phyloP scores from a whole-genome alignment of 2,888 invertebrate genomes.

The Cheilosia vernalis region DNA sequence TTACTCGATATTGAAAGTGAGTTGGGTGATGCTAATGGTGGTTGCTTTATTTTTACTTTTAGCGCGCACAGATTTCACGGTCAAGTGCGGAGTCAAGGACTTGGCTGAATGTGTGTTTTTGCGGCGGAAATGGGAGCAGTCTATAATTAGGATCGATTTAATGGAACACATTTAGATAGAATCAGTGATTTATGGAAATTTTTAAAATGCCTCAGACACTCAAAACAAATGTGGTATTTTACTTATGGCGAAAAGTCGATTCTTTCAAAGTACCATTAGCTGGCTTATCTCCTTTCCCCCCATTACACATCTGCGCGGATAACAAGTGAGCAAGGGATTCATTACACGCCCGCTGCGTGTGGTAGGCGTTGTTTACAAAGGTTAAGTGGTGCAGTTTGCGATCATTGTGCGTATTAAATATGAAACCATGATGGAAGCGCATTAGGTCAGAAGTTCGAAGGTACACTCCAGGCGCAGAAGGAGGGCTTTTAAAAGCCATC shows the following conservation, averaged over 20 bases:
- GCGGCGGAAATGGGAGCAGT: conserved; percentile 5
- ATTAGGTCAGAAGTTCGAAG: too few species aligned
- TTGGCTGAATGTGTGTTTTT: background rate
- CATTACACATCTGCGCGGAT: background rate
- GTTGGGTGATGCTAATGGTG: conserved; percentile 2
- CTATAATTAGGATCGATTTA: conserved; percentile 12
- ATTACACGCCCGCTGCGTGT: too few species aligned
- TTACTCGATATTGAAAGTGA: conserved; percentile 40
- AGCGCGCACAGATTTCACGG: conserved; percentile 44
- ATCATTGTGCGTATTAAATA: too few species aligned
- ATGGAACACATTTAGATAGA: conserved; percentile 24
- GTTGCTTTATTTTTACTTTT: conserved; percentile 46
- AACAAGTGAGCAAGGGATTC: too few species aligned
- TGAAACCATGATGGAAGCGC: too few species aligned
- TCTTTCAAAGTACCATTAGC: background rate
- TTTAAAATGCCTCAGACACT: background rate
- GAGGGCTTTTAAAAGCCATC: too few species aligned
- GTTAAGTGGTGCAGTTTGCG: too few species aligned
- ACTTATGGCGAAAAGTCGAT: background rate
- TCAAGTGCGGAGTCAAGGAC: conserved; percentile 41
- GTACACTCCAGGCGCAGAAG: too few species aligned
- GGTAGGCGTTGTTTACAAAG: too few species aligned
- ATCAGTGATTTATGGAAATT: conserved; percentile 33
- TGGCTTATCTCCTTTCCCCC: background rate
- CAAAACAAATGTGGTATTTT: background rate